Evolutionary conservation across 2,797 vertebrate species (phyloP).

Genomic region (Taeniopygia guttata): DNA sequence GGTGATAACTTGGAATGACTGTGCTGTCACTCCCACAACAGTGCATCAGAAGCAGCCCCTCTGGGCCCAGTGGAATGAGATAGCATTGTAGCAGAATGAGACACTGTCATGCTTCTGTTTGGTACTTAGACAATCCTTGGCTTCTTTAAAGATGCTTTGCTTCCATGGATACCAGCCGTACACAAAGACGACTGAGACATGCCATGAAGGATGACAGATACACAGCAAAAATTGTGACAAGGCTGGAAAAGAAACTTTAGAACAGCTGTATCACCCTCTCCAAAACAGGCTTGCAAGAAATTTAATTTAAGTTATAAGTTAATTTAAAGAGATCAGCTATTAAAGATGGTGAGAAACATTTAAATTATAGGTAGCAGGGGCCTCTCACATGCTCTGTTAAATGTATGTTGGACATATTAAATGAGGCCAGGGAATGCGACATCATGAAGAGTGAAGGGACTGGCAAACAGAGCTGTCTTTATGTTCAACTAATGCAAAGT

Average conservation of each 20-base stretch:
- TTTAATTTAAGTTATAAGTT: background rate
- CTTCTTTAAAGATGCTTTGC: background rate
- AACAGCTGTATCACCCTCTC: background rate
- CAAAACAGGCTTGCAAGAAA: background rate
- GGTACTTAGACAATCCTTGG: background rate
- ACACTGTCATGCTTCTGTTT: rapidly evolving
- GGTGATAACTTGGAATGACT: background rate
- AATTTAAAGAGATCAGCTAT: background rate
- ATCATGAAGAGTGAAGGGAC: background rate
- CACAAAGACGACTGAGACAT: background rate
- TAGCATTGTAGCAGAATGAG: background rate
- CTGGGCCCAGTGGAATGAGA: background rate
- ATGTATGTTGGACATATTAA: background rate
- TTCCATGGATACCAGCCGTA: background rate
- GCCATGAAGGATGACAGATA: background rate
- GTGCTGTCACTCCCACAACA: background rate
- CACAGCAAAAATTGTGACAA: background rate
- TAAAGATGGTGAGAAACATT: background rate
- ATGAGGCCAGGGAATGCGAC: background rate
- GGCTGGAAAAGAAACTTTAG: background rate
- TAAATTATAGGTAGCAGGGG: background rate
- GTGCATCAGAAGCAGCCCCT: background rate
- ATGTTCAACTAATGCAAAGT: background rate
- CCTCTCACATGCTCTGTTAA: background rate
- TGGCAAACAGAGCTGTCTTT: background rate